Evolutionary conservation across 2,888 invertebrate species (phyloP).

Genomic region (Chelonus formosanus): DNA sequence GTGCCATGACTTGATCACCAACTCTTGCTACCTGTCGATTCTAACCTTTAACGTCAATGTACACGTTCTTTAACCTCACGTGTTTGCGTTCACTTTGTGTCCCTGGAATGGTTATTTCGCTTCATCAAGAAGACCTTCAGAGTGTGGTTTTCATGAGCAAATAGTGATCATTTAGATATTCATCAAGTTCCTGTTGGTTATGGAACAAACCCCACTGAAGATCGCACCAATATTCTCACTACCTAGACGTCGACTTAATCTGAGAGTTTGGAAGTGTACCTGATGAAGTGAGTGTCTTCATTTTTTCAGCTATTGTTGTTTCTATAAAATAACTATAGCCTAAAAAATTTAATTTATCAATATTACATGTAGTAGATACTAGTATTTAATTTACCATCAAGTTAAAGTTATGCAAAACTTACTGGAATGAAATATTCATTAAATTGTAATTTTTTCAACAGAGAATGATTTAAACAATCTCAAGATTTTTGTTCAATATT

Average conservation of each 20-base stretch:
- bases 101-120: constrained; percentile 11
- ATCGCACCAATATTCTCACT: not conserved
- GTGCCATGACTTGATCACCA: constrained; percentile 40
- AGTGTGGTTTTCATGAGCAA: constrained; percentile 12
- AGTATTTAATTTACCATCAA: no score
- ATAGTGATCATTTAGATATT: constrained; percentile 1
- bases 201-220: not conserved
- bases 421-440: no score
- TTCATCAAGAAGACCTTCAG: constrained; percentile 1
- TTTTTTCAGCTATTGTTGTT: no score
- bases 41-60: constrained; percentile 59
- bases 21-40: constrained; percentile 56
- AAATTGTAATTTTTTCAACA: no score
- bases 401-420: no score
- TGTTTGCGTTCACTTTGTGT: constrained; percentile 2
- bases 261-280: constrained; percentile 12
- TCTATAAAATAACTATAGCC: no score
- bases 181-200: constrained; percentile 2
- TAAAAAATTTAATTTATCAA: no score
- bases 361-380: no score
- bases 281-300: constrained; percentile 23
- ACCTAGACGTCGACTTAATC: constrained; percentile 1
- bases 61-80: constrained; percentile 37
- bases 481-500: no score
- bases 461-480: no score